These are phyloP conservation scores for Nannoperca obscura DNA, from an alignment of 2,797 vertebrate genomes.

Conservation along the genomic window DNA sequence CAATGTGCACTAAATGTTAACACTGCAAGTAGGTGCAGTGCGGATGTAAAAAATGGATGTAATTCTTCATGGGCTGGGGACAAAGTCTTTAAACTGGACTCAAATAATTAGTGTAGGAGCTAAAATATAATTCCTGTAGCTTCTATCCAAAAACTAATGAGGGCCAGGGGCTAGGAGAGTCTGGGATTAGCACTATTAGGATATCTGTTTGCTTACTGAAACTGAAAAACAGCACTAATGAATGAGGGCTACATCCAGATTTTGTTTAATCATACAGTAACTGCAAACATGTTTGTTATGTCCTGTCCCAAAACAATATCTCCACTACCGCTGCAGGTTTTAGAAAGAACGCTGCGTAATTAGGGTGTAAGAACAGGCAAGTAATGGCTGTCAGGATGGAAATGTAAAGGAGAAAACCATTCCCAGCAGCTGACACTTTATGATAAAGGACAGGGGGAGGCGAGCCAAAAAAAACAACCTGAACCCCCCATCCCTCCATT, in stretches of 20 bases:
- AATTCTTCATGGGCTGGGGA: conserved; percentile 24
- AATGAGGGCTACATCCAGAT: conserved; percentile 37
- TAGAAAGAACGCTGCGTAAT: conserved; percentile 50
- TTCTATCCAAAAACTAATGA: conserved; percentile 58
- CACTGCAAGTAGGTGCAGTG: conserved; percentile 5
- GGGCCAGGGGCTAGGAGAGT: conserved; percentile 27
- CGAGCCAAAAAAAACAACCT: conserved; percentile 69
- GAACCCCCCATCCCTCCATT: too few relatives aligned
- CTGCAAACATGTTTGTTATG: conserved; percentile 40
- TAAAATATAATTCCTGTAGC: conserved; percentile 26
- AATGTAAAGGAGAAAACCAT: conserved; percentile 72
- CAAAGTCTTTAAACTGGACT: conserved; percentile 32
- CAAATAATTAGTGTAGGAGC: conserved; percentile 46
- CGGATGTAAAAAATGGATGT: conserved; percentile 6
- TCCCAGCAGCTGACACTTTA: conserved; percentile 68
- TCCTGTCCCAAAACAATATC: conserved; percentile 30
- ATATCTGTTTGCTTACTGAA: conserved; percentile 29
- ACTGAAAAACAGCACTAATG: conserved; percentile 43
- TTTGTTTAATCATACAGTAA: conserved; percentile 39
- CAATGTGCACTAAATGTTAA: conserved; percentile 5
- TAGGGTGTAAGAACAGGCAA: conserved; percentile 45
- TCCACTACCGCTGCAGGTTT: conserved; percentile 15
- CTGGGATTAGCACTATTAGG: conserved; percentile 38
- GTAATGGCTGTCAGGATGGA: conserved; percentile 59
- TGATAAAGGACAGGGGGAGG: conserved; percentile 62